Percentiles rank a stretch among this genome's conserved stretches.
Conservation (phyloP, 2,888 invertebrate genomes). For the Lepidocyrtoides sp. region DNA sequence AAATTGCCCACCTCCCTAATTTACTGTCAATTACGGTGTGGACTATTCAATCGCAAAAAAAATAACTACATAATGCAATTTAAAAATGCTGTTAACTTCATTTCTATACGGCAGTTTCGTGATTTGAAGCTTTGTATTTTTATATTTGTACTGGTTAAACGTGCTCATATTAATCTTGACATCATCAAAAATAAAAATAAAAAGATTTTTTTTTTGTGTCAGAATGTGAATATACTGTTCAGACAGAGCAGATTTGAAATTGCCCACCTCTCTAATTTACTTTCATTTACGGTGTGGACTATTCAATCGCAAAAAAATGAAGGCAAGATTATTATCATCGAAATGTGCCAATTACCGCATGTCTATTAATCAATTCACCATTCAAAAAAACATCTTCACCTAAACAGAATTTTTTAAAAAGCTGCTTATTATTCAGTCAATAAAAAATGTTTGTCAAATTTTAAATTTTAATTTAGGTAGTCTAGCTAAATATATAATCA, state of each 20-base stretch:
- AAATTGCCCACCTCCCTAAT: too few relatives aligned
- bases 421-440: background rate
- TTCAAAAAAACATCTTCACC: background rate
- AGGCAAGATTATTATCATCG: background rate
- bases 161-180: background rate
- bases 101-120: background rate
- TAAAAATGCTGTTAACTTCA: too few relatives aligned
- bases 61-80: too few relatives aligned
- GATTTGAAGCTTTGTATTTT: background rate
- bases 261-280: background rate
- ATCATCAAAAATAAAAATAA: too few relatives aligned
- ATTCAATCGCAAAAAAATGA: background rate
- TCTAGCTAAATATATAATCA: background rate
- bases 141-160: background rate
- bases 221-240: too few relatives aligned
- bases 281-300: background rate
- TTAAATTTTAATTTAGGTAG: constrained; percentile 2
- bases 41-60: background rate
- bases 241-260: too few relatives aligned
- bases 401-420: too few relatives aligned
- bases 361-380: background rate
- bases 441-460: background rate
- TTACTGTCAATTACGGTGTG: background rate
- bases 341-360: background rate
- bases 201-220: too few relatives aligned